Conservation (phyloP, 2,797 vertebrate genomes). For the Cheirogaleus major region DNA sequence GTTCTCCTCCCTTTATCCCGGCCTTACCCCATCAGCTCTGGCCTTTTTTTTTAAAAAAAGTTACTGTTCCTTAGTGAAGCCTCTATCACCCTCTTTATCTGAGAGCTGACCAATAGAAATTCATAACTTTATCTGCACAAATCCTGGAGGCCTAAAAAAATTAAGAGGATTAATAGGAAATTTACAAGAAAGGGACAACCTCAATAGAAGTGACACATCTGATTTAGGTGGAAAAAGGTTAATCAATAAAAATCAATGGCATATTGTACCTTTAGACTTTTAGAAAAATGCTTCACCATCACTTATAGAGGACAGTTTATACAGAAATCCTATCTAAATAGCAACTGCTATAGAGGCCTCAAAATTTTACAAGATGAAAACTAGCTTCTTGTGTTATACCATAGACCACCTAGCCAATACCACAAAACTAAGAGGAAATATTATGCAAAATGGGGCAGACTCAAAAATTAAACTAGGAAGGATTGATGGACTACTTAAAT, state of each 20-base stretch:
- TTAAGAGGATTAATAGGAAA: constrained; percentile 19
- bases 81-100: background rate
- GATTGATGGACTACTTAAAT: background rate
- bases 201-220: background rate
- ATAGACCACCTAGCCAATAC: background rate
- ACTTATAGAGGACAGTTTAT: background rate
- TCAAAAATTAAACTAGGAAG: background rate
- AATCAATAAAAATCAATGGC: constrained; percentile 33
- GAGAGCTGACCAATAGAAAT: background rate
- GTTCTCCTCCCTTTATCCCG: background rate
- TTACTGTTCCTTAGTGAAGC: background rate
- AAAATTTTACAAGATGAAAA: background rate
- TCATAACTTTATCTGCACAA: background rate
- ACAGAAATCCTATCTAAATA: background rate
- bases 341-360: background rate
- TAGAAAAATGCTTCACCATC: background rate
- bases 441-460: background rate
- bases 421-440: background rate
- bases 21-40: background rate
- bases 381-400: background rate
- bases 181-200: background rate
- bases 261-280: background rate
- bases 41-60: background rate
- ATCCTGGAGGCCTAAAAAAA: background rate
- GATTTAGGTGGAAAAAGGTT: background rate